These are phyloP conservation scores for Muscicapa adusta DNA, from an alignment of 2,113 vertebrate species.

Conservation along the genomic window DNA sequence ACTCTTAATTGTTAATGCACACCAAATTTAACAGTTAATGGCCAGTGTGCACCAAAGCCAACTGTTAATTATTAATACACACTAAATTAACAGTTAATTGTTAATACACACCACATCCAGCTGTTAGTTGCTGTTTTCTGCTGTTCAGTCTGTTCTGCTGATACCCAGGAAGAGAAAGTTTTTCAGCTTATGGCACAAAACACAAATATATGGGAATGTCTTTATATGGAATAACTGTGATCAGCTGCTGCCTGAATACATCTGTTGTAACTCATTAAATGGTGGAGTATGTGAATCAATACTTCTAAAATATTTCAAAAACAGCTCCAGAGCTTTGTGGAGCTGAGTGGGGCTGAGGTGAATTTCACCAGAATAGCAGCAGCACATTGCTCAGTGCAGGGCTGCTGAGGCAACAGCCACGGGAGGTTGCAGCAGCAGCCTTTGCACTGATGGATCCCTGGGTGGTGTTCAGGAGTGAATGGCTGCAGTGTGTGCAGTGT, in stretches of 20 bases:
- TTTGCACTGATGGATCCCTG: accelerated
- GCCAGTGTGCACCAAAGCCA: neutral
- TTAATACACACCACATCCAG: neutral
- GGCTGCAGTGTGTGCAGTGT: neutral
- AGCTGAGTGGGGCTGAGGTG: neutral
- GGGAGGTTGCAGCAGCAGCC: too few relatives aligned
- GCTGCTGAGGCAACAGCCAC: too few relatives aligned
- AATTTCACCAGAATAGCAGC: accelerated
- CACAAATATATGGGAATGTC: neutral
- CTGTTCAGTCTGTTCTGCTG: neutral
- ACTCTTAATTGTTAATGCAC: neutral
- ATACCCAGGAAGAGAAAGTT: neutral
- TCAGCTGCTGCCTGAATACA: neutral
- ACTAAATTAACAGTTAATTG: neutral
- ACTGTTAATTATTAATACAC: neutral
- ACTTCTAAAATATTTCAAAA: neutral
- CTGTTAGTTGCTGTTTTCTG: neutral
- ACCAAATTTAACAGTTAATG: neutral
- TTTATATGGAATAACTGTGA: neutral
- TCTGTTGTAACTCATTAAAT: accelerated
- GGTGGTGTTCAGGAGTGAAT: too few relatives aligned
- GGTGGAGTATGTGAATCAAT: neutral
- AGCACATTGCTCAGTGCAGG: too few relatives aligned
- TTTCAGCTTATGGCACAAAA: neutral
- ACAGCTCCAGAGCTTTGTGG: too few relatives aligned